A percentile compares a stretch with the other conserved stretches of the same genome.
Conservation (phyloP, 1,140 invertebrate species). For the Drosophila parabipectinata region DNA sequence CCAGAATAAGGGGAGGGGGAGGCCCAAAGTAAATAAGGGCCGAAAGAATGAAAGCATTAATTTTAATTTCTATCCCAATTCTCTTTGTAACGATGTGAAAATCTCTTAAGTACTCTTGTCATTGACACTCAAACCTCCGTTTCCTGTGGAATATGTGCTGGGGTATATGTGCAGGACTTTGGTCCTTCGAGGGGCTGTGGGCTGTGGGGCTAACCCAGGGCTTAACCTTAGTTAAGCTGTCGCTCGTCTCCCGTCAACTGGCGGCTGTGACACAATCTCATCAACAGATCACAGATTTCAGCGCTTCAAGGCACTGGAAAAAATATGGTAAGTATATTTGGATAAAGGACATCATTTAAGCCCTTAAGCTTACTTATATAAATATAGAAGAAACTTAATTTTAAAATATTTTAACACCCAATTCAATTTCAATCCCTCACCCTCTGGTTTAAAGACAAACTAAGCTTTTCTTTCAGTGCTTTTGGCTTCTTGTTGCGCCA, state of each 20-base stretch:
- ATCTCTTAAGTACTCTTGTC: slow-evolving; percentile 83
- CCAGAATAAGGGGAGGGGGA: not conserved
- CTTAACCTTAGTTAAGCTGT: slow-evolving; percentile 81
- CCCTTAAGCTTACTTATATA: not conserved
- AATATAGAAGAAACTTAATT: not conserved
- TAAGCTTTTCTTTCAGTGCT: slow-evolving; percentile 18
- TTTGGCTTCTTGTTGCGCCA: slow-evolving; percentile 61
- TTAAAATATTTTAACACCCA: no score
- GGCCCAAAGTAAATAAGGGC: slow-evolving; percentile 15
- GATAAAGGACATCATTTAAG: not conserved
- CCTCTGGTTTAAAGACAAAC: no score
- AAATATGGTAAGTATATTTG: not conserved
- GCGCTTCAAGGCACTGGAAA: slow-evolving; percentile 18
- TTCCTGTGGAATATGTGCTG: slow-evolving; percentile 1
- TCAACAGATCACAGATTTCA: slow-evolving; percentile 80
- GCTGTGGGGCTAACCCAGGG: slow-evolving; percentile 48
- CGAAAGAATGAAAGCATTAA: slow-evolving; percentile 66
- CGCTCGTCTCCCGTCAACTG: slow-evolving; percentile 70
- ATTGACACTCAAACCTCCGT: slow-evolving; percentile 76
- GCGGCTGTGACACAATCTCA: slow-evolving; percentile 80
- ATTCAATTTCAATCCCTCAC: no score
- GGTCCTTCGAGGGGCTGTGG: slow-evolving; percentile 1
- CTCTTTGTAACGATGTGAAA: slow-evolving; percentile 82
- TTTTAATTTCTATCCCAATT: slow-evolving; percentile 82
- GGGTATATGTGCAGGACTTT: slow-evolving; percentile 13